These are phyloP conservation scores for Sitta carolinensis DNA, from an alignment of 2,797 vertebrate species.

Conservation along the genomic window DNA sequence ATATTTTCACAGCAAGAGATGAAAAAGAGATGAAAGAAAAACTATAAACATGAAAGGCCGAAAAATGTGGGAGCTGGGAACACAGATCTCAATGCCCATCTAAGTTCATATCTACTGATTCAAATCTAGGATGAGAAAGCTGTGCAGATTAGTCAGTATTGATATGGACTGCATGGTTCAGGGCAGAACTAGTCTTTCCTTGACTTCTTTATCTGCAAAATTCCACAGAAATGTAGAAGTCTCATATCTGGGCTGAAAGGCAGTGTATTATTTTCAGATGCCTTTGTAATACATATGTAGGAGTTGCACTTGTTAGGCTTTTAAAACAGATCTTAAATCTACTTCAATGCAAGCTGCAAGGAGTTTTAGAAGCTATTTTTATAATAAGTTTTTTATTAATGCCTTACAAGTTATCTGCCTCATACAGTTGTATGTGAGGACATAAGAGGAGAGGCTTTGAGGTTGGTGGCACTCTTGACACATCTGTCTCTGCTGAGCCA, in stretches of 20 bases:
- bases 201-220: neutral
- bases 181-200: neutral
- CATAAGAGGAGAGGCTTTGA: neutral
- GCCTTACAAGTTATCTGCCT: neutral
- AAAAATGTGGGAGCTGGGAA: neutral
- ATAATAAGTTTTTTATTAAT: neutral
- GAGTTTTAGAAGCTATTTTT: constrained; percentile 50
- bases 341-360: constrained; percentile 30
- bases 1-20: neutral
- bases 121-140: neutral
- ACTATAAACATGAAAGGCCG: neutral
- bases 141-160: neutral
- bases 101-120: neutral
- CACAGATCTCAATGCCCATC: neutral
- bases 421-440: no score
- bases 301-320: neutral
- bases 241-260: neutral
- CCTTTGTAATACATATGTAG: constrained; percentile 8
- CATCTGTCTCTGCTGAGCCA: neutral
- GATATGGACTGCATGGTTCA: neutral
- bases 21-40: neutral
- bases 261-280: neutral
- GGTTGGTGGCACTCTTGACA: neutral
- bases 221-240: neutral
- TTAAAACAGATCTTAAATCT: constrained; percentile 46